phyloP scores from a whole-genome alignment of 1,140 invertebrate species.

The Glossosoma conforme region DNA sequence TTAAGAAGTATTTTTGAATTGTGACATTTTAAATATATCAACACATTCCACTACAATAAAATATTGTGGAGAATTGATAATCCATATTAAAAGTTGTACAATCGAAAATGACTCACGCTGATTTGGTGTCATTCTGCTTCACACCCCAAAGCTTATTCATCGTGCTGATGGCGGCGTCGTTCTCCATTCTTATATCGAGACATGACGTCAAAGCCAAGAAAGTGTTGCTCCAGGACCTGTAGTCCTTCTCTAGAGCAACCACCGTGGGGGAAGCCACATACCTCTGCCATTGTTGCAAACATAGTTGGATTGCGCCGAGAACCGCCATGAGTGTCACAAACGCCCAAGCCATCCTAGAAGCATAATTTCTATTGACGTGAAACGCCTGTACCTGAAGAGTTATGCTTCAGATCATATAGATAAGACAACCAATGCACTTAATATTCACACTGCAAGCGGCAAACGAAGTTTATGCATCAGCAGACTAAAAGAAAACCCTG shows the following conservation, averaged over 20 bases:
- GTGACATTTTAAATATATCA: too few relatives aligned
- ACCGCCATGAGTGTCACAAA: constrained; percentile 37
- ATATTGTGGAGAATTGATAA: too few relatives aligned
- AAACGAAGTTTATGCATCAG: background rate
- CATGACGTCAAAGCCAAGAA: constrained; percentile 53
- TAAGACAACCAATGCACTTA: background rate
- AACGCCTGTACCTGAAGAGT: background rate
- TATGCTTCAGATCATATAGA: background rate
- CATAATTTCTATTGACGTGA: background rate
- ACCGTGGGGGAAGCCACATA: constrained; percentile 56
- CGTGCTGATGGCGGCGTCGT: background rate
- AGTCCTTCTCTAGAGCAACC: constrained; percentile 57
- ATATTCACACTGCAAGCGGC: background rate
- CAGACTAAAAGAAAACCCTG: too few relatives aligned
- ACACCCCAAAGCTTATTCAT: too few relatives aligned
- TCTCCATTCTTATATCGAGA: constrained; percentile 37
- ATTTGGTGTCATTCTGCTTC: too few relatives aligned
- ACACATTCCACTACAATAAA: too few relatives aligned
- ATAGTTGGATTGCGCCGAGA: constrained; percentile 39
- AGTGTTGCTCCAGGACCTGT: constrained; percentile 50
- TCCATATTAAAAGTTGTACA: too few relatives aligned
- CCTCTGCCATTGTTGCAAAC: constrained; percentile 46
- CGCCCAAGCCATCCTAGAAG: constrained; percentile 49
- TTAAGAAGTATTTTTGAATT: too few relatives aligned
- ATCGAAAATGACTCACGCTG: too few relatives aligned